Evolutionary conservation across 2,888 invertebrate genomes (phyloP), one percentile per base, ranked within the genome.

Genomic region (Eucera pruinosa): DNA sequence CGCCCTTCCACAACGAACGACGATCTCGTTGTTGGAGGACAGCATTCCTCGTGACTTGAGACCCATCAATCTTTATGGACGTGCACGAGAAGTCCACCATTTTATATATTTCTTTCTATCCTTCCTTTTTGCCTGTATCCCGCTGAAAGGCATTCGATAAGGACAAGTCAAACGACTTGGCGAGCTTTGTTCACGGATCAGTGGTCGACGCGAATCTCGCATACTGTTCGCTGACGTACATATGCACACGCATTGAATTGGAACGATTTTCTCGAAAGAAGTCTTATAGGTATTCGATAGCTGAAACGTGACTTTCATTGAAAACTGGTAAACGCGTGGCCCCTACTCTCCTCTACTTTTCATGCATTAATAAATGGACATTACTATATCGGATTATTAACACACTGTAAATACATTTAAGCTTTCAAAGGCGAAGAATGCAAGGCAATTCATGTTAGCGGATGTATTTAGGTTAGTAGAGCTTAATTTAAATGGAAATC

Each of bases 161-260:
- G 71, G 50, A 45, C 27, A 71, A 74, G 43, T 58, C 61, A 57
- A 33, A 45, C 48, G 65, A 71, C 57, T 80, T 80, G 39, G 61
- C 43, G 36, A 43, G 33, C 60, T 75, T 61, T 60, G 54, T 69
- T 70, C 57, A 55, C 27, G 66, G 69, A 78, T 72, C 69, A 72
- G 66, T 78, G 81, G 25, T 62, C 73, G 67, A 23, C 39, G 45
- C 25, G 43, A 70, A 74, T 71, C 48, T 57, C 33, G 13, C 25
- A 13, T 48, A 43, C 41, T 33, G 20, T 13, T 20, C 43, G 43
- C 7, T 47, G 45, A 27, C 68, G 55, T 65, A 36, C 48, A 30
- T 33, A 66, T 71, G 72, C 58, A 54, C 68, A 15, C 36, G 39
- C 62, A 55, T 61, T 48, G 55, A n/a, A 71, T 71, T 52, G 67